Conservation (phyloP, 2,113 vertebrate species). For the Australoheros scitulus region DNA sequence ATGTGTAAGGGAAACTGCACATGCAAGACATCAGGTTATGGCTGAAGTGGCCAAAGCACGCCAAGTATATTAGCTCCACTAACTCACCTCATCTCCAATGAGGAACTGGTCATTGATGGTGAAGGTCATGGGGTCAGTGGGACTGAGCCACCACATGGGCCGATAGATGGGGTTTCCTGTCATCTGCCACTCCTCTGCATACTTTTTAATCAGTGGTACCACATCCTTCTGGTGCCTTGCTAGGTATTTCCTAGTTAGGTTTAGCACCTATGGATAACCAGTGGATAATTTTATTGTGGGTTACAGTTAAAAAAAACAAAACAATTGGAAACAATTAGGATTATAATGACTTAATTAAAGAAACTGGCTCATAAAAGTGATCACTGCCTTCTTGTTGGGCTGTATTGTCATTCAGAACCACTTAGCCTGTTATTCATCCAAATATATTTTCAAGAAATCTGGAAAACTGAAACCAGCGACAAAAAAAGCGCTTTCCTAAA, state of each 20-base stretch:
- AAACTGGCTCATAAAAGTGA: background rate
- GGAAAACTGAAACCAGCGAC: constrained; percentile 16
- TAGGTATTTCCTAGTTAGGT: constrained; percentile 84
- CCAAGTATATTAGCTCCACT: background rate
- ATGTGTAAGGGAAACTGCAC: constrained; percentile 4
- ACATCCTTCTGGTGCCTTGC: constrained; percentile 83
- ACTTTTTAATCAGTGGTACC: constrained; percentile 82
- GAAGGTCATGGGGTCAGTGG: constrained; percentile 83
- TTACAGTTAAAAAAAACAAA: background rate
- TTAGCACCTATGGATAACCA: constrained; percentile 80
- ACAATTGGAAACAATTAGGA: background rate
- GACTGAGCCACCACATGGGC: constrained; percentile 90
- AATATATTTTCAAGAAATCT: constrained; percentile 32
- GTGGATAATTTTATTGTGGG: background rate
- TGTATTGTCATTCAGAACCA: background rate
- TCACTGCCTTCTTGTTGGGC: background rate
- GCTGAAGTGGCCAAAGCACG: background rate
- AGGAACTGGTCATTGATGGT: constrained; percentile 88
- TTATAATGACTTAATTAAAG: background rate
- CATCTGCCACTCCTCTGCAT: constrained; percentile 82
- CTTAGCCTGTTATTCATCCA: background rate
- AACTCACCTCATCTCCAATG: constrained; percentile 88
- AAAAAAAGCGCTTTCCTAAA: constrained; percentile 6
- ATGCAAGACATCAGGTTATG: constrained; percentile 32
- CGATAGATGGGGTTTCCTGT: constrained; percentile 85